Evolutionary conservation across 1,140 invertebrate genomes (phyloP), one percentile per base, ranked within the genome.

Genomic region (Drosophila ironensis): DNA sequence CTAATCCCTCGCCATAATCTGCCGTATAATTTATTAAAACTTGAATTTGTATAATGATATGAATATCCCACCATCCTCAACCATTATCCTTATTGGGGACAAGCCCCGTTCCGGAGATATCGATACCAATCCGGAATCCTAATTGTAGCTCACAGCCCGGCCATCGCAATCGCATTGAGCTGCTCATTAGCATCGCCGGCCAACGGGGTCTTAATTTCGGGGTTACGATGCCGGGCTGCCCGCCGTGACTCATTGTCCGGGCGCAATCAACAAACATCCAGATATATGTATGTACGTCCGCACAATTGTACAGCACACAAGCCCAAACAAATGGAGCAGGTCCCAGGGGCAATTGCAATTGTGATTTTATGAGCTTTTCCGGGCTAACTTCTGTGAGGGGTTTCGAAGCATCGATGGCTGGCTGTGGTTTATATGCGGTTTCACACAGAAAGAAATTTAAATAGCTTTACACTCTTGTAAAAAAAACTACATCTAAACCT

Each of bases 331-430:
- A 40, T 45, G 25, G 38, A 27, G 14, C 30, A 20, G 45, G 33
- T 40, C 33, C 59, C 66, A 42, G 27, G n/a, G 44, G 42, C 66
- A 67, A 71, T 61, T 60, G 66, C 76, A 81, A 71, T 72, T 66
- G 76, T 81, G 63, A 73, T 77, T 81, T 81, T 81, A 81, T 72
- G 77, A 76, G 54, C 60, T 68, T 57, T 63, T 53, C 41, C 64
- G 40, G 50, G 28, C 28, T 40, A 38, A 33, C 61, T 67, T 46
- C 50, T 54, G 61, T 54, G 61, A n/a, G 41, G 33, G 57, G 40
- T 41, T 57, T 72, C 17, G 24, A n/a, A 48, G 28, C 61, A 61
- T 63, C 45, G 54, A 81, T 77, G 76, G 69, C 33, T 44, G 20
- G 45, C 30, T 52, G 25, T 6, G 48, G 33, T 27, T 51, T 51